Base-by-base conservation (phyloP, 2,113 vertebrate species). In the Chiloscyllium plagiosum region DNA sequence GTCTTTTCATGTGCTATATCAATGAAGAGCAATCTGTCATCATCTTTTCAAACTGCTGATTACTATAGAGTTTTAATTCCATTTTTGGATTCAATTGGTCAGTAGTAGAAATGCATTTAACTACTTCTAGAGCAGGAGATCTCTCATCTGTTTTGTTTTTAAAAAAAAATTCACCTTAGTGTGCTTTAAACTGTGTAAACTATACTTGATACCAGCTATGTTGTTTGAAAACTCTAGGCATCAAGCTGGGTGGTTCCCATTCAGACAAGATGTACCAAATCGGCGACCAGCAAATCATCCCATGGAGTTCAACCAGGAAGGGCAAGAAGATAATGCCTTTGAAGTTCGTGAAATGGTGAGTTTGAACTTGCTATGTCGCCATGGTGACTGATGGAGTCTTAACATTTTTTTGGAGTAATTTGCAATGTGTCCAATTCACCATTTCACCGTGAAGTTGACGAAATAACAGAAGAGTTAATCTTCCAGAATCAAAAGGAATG, bases 191-290 rank as follows among this genome's bases (percentile, higher is more conserved):
- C 56, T 61, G 17, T 66, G 56, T 66, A 17, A 37, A 37, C 33
- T 19, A n/a, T 93, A 17, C 33, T 6, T 20, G 52, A 65, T 93
- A 47, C 19, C 42, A 56, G 20, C 47, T 56, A 4, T 56, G 24
- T 87, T 70, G 95, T 96, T 76, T 96, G 96, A 96, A n/a, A 95
- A 76, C 19, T 93, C 33, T 93, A 99, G 99, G 96, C 99, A 99
- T 96, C 99, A 99, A 97, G 99, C 99, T 68, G 99, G 99, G 96
- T 99, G 99, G 99, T 99, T 99, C 96, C 99, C 99, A 83, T 99
- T 99, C 96, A 98, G 99, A 96, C 98, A 98, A 96, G 98, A 98
- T 96, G 98, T 98, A 95, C 97, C 97, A 96, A 98, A 97, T 0
- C 97, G 97, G 29, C 98, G 97, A 95, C 97, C 97, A 96, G 97